phyloP scores from a whole-genome alignment of 1,140 invertebrate genomes.

The Argopecten irradians region DNA sequence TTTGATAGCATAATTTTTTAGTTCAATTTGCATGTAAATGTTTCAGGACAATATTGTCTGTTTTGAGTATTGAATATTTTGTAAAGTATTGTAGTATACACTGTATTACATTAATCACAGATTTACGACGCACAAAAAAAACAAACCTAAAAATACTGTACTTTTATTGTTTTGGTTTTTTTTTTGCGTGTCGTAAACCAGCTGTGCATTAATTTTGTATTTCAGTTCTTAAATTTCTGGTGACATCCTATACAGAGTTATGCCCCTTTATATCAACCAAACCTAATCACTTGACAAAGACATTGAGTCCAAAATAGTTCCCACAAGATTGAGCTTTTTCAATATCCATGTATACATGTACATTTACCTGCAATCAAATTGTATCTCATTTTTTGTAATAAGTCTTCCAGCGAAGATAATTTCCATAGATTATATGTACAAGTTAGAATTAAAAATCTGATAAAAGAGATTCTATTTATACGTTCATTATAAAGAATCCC shows the following conservation, averaged over 20 bases:
- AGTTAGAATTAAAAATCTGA: neutral
- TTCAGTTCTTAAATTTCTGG: too few relatives aligned
- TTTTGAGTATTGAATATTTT: neutral
- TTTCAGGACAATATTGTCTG: neutral
- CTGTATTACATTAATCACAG: neutral
- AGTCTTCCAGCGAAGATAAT: neutral
- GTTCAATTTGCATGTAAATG: neutral
- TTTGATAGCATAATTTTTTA: neutral
- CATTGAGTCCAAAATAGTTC: neutral
- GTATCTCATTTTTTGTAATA: too few relatives aligned
- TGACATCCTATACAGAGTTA: too few relatives aligned
- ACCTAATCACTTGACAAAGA: too few relatives aligned
- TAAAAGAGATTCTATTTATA: conserved; percentile 21
- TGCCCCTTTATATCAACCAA: too few relatives aligned
- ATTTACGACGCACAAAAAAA: too few relatives aligned
- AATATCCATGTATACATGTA: neutral
- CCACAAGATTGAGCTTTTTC: neutral
- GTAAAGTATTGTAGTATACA: neutral
- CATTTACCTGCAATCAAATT: too few relatives aligned
- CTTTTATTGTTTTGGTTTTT: too few relatives aligned
- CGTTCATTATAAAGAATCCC: conserved; percentile 77
- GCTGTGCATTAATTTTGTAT: neutral
- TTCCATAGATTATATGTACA: neutral
- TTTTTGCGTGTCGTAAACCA: neutral
- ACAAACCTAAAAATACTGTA: neutral